A percentile compares a stretch with the other conserved stretches of the same genome.
Evolutionary conservation across 1,140 invertebrate species (phyloP).

Genomic region (Bombus vancouverensis): DNA sequence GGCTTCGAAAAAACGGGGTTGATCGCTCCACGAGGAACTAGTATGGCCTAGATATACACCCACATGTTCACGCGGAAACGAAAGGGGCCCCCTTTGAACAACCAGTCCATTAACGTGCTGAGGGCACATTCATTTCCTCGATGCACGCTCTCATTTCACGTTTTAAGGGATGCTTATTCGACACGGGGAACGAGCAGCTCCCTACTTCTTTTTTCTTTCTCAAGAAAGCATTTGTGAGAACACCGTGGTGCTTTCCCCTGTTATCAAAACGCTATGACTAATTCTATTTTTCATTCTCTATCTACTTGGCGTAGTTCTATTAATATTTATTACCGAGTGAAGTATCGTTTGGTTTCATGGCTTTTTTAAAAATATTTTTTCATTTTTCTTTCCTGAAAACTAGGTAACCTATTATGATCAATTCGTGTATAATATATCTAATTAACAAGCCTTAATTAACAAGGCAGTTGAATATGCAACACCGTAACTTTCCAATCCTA

Average conservation of each 20-base stretch:
- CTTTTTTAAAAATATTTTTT: neutral
- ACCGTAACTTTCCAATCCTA: no score
- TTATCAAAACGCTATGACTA: neutral
- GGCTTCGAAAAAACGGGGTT: conserved; percentile 50
- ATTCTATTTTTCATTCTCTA: no score
- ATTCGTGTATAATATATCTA: no score
- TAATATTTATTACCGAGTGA: neutral
- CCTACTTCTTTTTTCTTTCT: neutral
- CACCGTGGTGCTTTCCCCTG: neutral
- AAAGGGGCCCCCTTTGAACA: conserved; percentile 22
- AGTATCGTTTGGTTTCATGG: neutral
- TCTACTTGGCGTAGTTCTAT: no score
- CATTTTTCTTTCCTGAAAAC: neutral
- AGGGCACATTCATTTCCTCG: conserved; percentile 51
- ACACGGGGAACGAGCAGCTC: neutral
- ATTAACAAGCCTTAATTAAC: no score
- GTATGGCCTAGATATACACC: conserved; percentile 52
- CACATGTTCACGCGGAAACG: conserved; percentile 56
- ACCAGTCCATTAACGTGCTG: conserved; percentile 30
- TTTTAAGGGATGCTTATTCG: conserved; percentile 27
- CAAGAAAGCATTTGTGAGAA: neutral
- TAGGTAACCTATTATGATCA: no score
- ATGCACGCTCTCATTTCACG: conserved; percentile 34
- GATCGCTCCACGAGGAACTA: conserved; percentile 22
- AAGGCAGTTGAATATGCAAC: no score